These are phyloP conservation scores for Nothocercus julius DNA, from an alignment of 2,113 vertebrate species.

Conservation along the genomic window DNA sequence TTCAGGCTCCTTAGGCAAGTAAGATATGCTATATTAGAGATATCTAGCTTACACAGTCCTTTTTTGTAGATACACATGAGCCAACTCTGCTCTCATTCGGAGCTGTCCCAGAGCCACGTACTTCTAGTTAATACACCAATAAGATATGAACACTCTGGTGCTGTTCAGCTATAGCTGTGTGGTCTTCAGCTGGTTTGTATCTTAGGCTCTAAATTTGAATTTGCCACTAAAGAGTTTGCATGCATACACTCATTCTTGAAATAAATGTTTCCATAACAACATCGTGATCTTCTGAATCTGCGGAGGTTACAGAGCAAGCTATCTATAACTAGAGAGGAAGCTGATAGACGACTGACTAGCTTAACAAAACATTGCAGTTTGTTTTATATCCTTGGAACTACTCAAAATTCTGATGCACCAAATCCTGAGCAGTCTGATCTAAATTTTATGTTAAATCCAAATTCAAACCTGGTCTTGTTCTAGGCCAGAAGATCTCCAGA, in stretches of 20 bases:
- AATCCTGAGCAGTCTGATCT: neutral
- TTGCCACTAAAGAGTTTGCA: neutral
- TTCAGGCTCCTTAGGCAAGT: constrained; percentile 30
- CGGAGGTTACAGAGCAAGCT: neutral
- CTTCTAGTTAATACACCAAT: neutral
- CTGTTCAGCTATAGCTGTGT: neutral
- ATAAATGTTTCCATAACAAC: neutral
- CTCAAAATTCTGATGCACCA: neutral
- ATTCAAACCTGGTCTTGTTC: rapidly evolving
- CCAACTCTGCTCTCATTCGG: neutral
- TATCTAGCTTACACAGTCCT: neutral
- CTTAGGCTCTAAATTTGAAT: neutral
- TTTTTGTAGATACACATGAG: neutral
- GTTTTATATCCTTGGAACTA: neutral
- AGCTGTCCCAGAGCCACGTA: neutral
- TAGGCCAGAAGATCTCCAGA: neutral
- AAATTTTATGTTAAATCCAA: neutral
- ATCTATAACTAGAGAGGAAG: neutral
- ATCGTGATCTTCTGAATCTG: neutral
- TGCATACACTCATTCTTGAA: neutral
- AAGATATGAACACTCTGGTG: neutral
- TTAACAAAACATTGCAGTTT: neutral
- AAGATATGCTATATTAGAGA: neutral
- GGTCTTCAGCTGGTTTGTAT: neutral
- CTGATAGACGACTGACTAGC: neutral